Evolutionary conservation across 2,797 vertebrate genomes (phyloP), one percentile per base, ranked within the genome.

Genomic region (Luscinia megarhynchos): DNA sequence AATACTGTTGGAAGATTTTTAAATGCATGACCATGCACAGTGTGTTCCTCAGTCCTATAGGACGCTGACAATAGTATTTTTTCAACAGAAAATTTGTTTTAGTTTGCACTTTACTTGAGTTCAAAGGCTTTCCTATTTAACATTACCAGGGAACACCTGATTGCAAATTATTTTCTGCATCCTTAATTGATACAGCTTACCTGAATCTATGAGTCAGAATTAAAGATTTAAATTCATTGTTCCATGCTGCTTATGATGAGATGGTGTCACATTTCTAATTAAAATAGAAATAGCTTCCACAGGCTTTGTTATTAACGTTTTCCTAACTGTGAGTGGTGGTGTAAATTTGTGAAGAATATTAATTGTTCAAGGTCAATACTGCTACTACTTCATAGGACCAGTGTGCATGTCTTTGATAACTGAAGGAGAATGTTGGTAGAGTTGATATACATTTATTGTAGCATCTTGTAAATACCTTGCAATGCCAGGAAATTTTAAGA

Each of bases 41-140:
- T 43, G 11, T 69, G 20, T 76, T 90, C 30, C 45, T 77, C 10
- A 22, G 59, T 68, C 68, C 62, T 75, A 11, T 9, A 75, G 50
- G 55, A 92, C 7, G 43, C 41, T 67, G 61, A 76, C 9, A 59
- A 19, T 72, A 46, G 17, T 40, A 67, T 55, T 91, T 84, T 82
- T 94, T 54, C 15, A 36, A 41, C 26, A 53, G 58, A 45, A 93
- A 50, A 78, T 87, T 55, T 93, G 30, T 91, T 66, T 93, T 92
- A 78, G 66, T 78, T 89, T 69, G 46, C 58, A 80, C 16, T 92
- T 91, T 66, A 11, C 22, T 54, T 74, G 61, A 87, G 53, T 95
- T 95, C 62, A 93, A 83, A 94, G 76, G 36, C 74, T 84, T 91
- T 64, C n/a, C 68, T 84, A 14, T 85, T 87, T 89, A 91, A 92